Evolutionary conservation across 2,888 invertebrate genomes (phyloP).

Genomic region (Abrostola triplasia): DNA sequence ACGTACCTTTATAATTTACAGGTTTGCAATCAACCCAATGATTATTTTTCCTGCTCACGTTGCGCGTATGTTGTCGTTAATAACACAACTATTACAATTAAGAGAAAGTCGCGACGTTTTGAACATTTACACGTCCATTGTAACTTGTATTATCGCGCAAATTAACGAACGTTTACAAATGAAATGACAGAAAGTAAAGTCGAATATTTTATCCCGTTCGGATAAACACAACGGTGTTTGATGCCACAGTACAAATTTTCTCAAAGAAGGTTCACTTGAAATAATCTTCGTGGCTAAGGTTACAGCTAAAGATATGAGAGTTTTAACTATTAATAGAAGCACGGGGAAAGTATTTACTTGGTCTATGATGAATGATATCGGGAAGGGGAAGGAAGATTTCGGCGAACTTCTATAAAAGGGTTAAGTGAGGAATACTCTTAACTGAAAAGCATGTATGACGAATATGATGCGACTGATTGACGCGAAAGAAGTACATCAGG

Average conservation of each 20-base stretch:
- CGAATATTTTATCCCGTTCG: constrained; percentile 41
- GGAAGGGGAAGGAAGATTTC: too few relatives aligned
- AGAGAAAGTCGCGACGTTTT: constrained; percentile 65
- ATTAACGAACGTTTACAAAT: constrained; percentile 63
- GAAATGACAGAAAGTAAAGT: constrained; percentile 49
- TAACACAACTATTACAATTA: constrained; percentile 57
- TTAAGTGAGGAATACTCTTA: too few relatives aligned
- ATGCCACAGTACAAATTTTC: neutral
- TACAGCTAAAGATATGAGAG: too few relatives aligned
- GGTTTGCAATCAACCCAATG: constrained; percentile 33
- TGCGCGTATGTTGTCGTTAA: constrained; percentile 37
- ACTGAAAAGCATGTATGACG: too few relatives aligned
- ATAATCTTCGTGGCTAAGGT: neutral
- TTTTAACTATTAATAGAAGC: too few relatives aligned
- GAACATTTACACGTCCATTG: constrained; percentile 71
- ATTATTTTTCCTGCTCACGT: constrained; percentile 37
- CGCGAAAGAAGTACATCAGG: too few relatives aligned
- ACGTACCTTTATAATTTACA: constrained; percentile 65
- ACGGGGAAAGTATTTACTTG: too few relatives aligned
- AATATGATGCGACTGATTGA: too few relatives aligned
- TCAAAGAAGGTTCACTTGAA: neutral
- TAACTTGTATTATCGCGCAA: constrained; percentile 70
- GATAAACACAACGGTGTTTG: constrained; percentile 13
- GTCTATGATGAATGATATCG: too few relatives aligned
- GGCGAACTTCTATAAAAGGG: too few relatives aligned